Percentiles rank a stretch among this genome's conserved stretches.
These are phyloP conservation scores for Pachymerium ferrugineum DNA, from an alignment of 2,888 invertebrate species.

Conservation along the genomic window DNA sequence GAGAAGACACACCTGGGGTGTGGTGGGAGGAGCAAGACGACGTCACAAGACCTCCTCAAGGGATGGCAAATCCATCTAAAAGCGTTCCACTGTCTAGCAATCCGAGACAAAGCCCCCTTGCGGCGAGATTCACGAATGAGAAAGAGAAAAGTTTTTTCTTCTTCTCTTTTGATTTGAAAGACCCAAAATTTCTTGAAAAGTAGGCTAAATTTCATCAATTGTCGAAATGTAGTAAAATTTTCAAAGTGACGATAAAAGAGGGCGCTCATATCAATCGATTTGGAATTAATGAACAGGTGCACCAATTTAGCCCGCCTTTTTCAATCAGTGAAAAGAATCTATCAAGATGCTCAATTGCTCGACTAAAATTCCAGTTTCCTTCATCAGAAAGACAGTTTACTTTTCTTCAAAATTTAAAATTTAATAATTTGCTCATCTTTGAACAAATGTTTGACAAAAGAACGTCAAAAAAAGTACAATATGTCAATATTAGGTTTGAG, in stretches of 20 bases:
- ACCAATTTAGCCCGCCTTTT: too few species aligned
- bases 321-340: too few species aligned
- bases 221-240: too few species aligned
- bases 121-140: not conserved
- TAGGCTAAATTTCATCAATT: too few species aligned
- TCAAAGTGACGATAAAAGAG: too few species aligned
- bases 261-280: too few species aligned
- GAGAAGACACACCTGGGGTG: slow-evolving; percentile 7
- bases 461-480: not conserved
- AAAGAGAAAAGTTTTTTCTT: not conserved
- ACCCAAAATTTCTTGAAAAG: too few species aligned
- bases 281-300: too few species aligned
- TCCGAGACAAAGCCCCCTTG: slow-evolving; percentile 2
- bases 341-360: too few species aligned
- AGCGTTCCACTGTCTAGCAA: slow-evolving; percentile 9
- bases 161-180: too few species aligned
- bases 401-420: not conserved
- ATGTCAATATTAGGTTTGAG: not conserved
- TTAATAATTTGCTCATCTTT: not conserved
- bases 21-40: not conserved
- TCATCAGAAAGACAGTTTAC: too few species aligned
- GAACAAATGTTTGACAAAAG: not conserved
- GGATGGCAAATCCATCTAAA: not conserved
- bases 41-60: not conserved
- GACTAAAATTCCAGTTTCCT: too few species aligned